These are phyloP conservation scores for Andrena fulva DNA, from an alignment of 2,888 invertebrate species.

Conservation along the genomic window DNA sequence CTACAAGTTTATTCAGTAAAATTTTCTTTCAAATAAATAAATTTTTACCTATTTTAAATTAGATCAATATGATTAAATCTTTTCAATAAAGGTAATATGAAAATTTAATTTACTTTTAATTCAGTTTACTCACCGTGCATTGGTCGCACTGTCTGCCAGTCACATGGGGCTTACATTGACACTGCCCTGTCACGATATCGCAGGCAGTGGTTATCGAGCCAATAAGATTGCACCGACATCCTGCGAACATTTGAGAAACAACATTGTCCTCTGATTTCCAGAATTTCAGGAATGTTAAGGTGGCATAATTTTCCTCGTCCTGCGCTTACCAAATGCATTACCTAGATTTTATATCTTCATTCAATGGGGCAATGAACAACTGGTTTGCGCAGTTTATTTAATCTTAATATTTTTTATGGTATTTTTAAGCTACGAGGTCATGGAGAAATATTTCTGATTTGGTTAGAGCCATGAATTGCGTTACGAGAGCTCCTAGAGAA, in stretches of 20 bases:
- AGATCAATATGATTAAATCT: too few species aligned
- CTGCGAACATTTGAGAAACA: slow-evolving; percentile 87
- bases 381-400: not conserved
- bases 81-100: too few species aligned
- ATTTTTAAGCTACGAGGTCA: not conserved
- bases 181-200: slow-evolving; percentile 92
- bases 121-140: slow-evolving; percentile 87
- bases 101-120: not conserved
- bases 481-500: not conserved
- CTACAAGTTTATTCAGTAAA: too few species aligned
- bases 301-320: too few species aligned
- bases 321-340: too few species aligned
- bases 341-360: too few species aligned
- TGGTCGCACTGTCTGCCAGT: slow-evolving; percentile 91
- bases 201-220: slow-evolving; percentile 91
- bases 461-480: not conserved
- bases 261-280: too few species aligned
- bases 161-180: slow-evolving; percentile 90
- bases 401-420: not conserved
- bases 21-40: too few species aligned
- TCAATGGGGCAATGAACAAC: not conserved
- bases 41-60: too few species aligned
- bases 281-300: too few species aligned
- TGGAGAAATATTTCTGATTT: slow-evolving; percentile 5
- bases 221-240: slow-evolving; percentile 92